Conservation (phyloP, 2,113 vertebrate genomes). For the Falco punctatus region DNA sequence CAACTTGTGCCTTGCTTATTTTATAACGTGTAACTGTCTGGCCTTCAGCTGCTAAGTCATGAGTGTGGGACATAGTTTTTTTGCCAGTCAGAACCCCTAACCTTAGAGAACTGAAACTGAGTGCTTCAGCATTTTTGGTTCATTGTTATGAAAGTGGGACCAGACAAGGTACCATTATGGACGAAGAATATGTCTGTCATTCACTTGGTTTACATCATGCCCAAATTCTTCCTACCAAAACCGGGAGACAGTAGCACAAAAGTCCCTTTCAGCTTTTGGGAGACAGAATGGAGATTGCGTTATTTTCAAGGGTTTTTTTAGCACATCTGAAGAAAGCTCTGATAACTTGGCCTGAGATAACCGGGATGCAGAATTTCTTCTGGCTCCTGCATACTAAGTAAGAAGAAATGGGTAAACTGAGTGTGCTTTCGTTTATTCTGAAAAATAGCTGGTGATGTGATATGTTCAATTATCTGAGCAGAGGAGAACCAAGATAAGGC, state of each 20-base stretch:
- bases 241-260: not conserved
- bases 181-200: not conserved
- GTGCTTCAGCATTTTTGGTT: not conserved
- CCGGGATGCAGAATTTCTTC: constrained; percentile 10
- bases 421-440: constrained; percentile 29
- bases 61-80: not conserved
- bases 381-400: constrained; percentile 4
- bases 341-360: constrained; percentile 6
- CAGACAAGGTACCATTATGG: not conserved
- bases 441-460: constrained; percentile 31
- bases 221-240: not conserved
- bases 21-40: not conserved
- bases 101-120: not conserved
- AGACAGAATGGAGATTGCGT: not conserved
- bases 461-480: not conserved
- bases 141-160: not conserved
- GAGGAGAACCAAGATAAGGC: constrained; percentile 32
- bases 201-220: not conserved
- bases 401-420: constrained; percentile 8
- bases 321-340: constrained; percentile 2
- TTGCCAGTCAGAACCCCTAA: not conserved
- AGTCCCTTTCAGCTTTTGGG: not conserved
- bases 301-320: constrained; percentile 7
- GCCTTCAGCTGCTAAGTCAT: not conserved
- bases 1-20: not conserved